phyloP scores from a whole-genome alignment of 64 coral and sea anemone species.

The Stichodactyla mertensii region DNA sequence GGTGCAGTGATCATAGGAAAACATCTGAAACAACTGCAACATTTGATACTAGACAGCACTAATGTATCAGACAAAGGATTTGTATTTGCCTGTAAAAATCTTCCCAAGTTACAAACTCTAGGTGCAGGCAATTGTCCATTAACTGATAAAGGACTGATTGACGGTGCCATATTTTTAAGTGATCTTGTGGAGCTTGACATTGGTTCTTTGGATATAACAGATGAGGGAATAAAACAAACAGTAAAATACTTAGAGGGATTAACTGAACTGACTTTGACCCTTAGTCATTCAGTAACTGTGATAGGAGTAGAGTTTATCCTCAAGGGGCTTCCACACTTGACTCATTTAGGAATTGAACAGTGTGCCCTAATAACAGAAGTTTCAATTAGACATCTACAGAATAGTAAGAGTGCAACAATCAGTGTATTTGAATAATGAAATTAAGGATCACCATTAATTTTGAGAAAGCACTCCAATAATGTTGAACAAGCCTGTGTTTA shows the following conservation, averaged over 20 bases:
- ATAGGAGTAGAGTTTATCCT: conserved; percentile 54
- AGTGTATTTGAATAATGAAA: conserved; percentile 57
- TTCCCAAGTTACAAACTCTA: not conserved
- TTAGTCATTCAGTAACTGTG: conserved; percentile 67
- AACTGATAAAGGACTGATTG: conserved; percentile 1
- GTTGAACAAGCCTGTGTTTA: too few species aligned
- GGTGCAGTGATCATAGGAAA: conserved; percentile 17
- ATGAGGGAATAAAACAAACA: conserved; percentile 1
- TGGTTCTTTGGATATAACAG: conserved; percentile 2
- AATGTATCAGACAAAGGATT: not conserved
- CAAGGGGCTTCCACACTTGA: conserved; percentile 65
- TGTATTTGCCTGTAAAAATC: not conserved
- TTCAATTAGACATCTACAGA: conserved; percentile 58
- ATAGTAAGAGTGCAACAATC: conserved; percentile 55
- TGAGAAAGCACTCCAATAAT: too few species aligned
- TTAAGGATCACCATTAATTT: too few species aligned
- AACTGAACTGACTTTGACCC: conserved; percentile 76
- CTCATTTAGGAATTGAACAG: conserved; percentile 89
- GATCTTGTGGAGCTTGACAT: not conserved
- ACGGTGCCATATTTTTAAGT: not conserved
- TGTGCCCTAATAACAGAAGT: conserved; percentile 63
- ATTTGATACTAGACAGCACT: not conserved
- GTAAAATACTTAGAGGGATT: conserved; percentile 62
- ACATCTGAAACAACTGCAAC: not conserved
- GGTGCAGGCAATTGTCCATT: not conserved